phyloP scores from a whole-genome alignment of 2,888 invertebrate genomes.

The Papilio demoleus region DNA sequence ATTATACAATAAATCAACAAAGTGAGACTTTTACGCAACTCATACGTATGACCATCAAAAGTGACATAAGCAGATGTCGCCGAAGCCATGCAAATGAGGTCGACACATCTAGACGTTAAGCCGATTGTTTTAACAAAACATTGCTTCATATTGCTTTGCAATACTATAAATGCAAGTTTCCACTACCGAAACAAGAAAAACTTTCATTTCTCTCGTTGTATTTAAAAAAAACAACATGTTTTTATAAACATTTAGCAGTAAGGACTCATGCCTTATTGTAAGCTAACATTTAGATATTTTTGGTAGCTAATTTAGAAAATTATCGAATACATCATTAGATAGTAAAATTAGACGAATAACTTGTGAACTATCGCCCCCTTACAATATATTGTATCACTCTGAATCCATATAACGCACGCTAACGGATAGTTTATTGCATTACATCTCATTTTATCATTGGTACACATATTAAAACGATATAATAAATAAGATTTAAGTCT shows the following conservation, averaged over 20 bases:
- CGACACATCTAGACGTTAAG: slow-evolving; percentile 20
- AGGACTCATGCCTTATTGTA: no score
- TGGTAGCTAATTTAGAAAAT: no score
- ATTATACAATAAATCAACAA: not conserved
- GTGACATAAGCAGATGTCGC: slow-evolving; percentile 27
- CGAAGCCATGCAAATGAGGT: slow-evolving; percentile 35
- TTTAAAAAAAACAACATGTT: no score
- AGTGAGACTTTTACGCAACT: not conserved
- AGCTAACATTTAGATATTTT: no score
- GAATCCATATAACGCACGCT: not conserved
- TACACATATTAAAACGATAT: slow-evolving; percentile 7
- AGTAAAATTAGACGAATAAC: not conserved
- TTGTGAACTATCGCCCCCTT: not conserved
- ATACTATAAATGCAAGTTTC: not conserved
- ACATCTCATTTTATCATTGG: slow-evolving; percentile 5
- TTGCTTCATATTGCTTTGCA: not conserved
- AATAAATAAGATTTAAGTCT: not conserved
- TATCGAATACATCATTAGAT: not conserved
- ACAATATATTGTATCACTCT: not conserved
- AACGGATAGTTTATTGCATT: not conserved
- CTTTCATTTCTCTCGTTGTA: no score
- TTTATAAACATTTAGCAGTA: no score
- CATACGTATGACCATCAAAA: slow-evolving; percentile 15
- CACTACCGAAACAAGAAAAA: no score
- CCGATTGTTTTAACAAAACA: slow-evolving; percentile 21